Evolutionary conservation across 2,797 vertebrate species (phyloP).

Genomic region (Triplophysa bombifrons): DNA sequence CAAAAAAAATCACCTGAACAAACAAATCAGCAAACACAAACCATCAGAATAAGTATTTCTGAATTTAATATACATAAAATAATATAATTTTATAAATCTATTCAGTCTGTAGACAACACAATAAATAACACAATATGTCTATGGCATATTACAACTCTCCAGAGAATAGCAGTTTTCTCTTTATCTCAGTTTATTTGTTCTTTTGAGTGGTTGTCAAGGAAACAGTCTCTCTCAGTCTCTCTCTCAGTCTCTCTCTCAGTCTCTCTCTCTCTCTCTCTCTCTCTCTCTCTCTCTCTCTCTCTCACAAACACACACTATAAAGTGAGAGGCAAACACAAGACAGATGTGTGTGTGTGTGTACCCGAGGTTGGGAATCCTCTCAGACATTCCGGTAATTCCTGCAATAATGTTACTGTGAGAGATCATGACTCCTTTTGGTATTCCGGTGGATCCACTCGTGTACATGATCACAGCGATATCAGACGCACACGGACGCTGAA

Average conservation of each 20-base stretch:
- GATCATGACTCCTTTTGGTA: slow-evolving; percentile 95
- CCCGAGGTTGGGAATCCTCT: slow-evolving; percentile 87
- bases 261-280: too few species aligned
- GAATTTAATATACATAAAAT: not conserved
- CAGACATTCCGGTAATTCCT: slow-evolving; percentile 89
- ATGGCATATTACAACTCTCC: not conserved
- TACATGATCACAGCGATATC: slow-evolving; percentile 97
- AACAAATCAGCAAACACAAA: not conserved
- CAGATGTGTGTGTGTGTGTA: slow-evolving; percentile 58
- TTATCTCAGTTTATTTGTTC: not conserved
- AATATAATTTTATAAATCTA: too few species aligned
- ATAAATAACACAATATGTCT: not conserved
- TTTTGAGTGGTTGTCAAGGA: not conserved
- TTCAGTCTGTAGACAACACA: not conserved
- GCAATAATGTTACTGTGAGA: slow-evolving; percentile 93
- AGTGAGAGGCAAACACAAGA: slow-evolving; percentile 12
- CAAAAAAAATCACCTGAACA: slow-evolving; percentile 46
- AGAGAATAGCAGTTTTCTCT: not conserved
- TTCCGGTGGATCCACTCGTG: slow-evolving; percentile 92
- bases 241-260: too few species aligned
- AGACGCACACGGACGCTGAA: slow-evolving; percentile 72
- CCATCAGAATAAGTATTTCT: not conserved
- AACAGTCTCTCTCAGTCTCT: too few species aligned
- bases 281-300: too few species aligned
- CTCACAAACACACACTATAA: too few species aligned